phyloP scores from a whole-genome alignment of 2,113 vertebrate genomes.

The Pseudonaja textilis region DNA sequence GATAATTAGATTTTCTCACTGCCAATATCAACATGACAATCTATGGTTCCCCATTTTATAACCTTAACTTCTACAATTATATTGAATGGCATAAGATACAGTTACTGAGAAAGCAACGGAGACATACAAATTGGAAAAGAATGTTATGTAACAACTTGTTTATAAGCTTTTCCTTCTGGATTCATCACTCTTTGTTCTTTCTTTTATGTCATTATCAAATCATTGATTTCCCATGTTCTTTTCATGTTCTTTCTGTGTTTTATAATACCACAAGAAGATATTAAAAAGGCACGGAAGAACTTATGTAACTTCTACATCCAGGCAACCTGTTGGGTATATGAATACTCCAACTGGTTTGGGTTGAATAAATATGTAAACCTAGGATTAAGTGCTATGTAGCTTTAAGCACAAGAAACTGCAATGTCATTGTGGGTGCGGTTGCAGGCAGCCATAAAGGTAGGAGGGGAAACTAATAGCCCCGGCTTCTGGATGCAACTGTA shows the following conservation, averaged over 20 bases:
- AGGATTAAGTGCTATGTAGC: no score
- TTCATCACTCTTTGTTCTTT: neutral
- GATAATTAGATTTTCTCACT: conserved; percentile 7
- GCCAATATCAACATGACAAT: conserved; percentile 42
- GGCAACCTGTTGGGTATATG: no score
- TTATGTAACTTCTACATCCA: neutral
- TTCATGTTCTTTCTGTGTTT: neutral
- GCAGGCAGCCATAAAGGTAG: no score
- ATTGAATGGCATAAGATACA: conserved; percentile 25
- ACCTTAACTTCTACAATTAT: conserved; percentile 20
- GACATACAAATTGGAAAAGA: conserved; percentile 11
- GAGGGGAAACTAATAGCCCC: no score
- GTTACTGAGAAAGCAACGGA: conserved; percentile 24
- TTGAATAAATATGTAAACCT: no score
- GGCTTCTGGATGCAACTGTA: no score
- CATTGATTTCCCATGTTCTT: neutral
- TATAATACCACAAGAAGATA: neutral
- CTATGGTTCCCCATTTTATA: conserved; percentile 8
- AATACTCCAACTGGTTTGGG: no score
- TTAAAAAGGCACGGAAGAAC: neutral
- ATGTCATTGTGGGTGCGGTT: no score
- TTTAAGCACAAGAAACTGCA: no score
- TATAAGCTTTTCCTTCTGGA: neutral
- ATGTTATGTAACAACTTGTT: neutral
- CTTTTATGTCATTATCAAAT: neutral